Percentiles rank a stretch among this genome's conserved stretches.
Evolutionary conservation across 2,113 vertebrate species (phyloP).

Genomic region (Carassius gibelio): DNA sequence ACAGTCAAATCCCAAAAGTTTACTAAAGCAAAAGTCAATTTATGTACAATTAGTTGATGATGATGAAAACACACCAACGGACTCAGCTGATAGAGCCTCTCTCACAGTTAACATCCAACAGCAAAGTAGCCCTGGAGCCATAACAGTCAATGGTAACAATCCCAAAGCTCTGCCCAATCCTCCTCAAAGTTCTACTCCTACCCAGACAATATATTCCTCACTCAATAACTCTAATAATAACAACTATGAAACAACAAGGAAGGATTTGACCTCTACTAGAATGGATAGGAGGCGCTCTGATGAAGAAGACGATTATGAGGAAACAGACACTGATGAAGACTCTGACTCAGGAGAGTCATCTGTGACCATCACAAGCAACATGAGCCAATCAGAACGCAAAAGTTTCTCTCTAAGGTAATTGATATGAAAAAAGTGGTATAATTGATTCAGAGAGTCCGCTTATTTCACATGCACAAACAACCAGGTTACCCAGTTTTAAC

Average conservation of each 20-base stretch:
- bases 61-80: conserved; percentile 62
- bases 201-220: not conserved
- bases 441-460: not conserved
- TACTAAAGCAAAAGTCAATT: not conserved
- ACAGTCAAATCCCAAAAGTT: conserved; percentile 24
- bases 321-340: conserved; percentile 70
- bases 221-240: conserved; percentile 36
- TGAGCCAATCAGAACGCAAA: conserved; percentile 72
- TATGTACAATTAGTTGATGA: not conserved
- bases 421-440: no score
- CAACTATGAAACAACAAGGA: not conserved
- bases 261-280: conserved; percentile 52
- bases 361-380: conserved; percentile 74
- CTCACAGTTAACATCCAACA: conserved; percentile 2
- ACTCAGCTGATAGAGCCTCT: conserved; percentile 56
- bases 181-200: not conserved
- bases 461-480: not conserved
- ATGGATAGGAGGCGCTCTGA: conserved; percentile 64
- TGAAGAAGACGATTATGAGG: conserved; percentile 52
- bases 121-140: not conserved
- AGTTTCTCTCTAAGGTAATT: conserved; percentile 76
- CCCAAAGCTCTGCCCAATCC: conserved; percentile 9
- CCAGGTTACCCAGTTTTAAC: no score
- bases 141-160: conserved; percentile 11
- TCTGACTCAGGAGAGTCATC: conserved; percentile 78